Evolutionary conservation across 2,113 vertebrate species (phyloP).

Genomic region (Chaetops frenatus): DNA sequence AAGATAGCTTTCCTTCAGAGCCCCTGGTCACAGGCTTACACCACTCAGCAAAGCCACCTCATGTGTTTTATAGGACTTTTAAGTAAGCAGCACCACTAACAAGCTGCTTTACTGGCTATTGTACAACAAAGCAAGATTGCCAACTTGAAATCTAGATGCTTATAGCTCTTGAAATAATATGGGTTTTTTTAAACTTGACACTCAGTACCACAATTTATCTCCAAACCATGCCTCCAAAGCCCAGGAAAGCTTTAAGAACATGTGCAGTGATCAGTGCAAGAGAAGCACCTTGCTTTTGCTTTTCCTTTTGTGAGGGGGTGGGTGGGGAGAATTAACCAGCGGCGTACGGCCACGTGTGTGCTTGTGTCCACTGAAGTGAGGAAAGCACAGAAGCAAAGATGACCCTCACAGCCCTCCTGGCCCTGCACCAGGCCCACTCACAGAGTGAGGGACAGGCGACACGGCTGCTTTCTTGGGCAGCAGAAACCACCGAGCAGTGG

Average conservation of each 20-base stretch:
- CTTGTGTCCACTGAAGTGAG: neutral
- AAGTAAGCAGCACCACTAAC: neutral
- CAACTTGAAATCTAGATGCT: neutral
- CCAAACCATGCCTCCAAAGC: neutral
- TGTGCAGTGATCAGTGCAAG: accelerated
- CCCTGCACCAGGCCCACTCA: neutral
- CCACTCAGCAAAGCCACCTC: neutral
- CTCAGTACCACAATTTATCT: neutral
- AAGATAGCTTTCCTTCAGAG: neutral
- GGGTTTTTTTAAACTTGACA: neutral
- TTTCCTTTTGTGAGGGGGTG: accelerated
- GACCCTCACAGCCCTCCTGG: neutral
- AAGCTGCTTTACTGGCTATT: neutral
- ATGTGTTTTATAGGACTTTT: accelerated
- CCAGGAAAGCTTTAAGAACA: neutral
- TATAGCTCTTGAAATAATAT: neutral
- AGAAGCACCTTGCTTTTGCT: neutral
- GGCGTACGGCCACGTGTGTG: accelerated
- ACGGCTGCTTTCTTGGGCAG: accelerated
- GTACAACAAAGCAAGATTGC: neutral
- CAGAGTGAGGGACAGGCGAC: accelerated
- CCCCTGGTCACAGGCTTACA: neutral
- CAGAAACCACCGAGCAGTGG: accelerated
- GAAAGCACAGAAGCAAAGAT: neutral
- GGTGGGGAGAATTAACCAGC: neutral